Conservation (phyloP, 1,140 invertebrate genomes). For the Drosophila yakuba region DNA sequence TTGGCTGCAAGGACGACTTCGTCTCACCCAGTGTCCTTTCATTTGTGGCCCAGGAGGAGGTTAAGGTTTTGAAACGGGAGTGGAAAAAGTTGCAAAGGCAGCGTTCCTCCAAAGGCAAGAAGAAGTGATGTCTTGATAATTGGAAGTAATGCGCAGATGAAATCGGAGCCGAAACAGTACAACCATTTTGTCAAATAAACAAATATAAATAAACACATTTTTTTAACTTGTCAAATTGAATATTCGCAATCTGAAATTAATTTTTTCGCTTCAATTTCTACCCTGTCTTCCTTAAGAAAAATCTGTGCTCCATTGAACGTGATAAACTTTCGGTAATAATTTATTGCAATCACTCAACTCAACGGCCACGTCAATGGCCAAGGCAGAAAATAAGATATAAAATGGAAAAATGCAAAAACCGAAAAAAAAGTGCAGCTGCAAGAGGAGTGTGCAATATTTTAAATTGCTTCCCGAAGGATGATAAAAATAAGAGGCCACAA, state of each 20-base stretch:
- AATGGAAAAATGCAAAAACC: background rate
- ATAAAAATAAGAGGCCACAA: constrained; percentile 6
- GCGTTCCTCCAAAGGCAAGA: too few species aligned
- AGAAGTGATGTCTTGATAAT: background rate
- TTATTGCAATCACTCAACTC: constrained; percentile 81
- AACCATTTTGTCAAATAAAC: background rate
- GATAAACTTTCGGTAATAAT: constrained; percentile 71
- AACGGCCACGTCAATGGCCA: constrained; percentile 52
- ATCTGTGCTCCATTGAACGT: constrained; percentile 37
- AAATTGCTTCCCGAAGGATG: constrained; percentile 73
- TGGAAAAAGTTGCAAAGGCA: background rate
- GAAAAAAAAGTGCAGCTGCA: constrained; percentile 48
- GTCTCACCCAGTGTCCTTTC: constrained; percentile 6
- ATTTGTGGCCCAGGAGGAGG: background rate
- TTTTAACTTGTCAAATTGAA: background rate
- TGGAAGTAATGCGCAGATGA: too few species aligned
- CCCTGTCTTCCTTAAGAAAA: constrained; percentile 9
- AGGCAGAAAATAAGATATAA: constrained; percentile 9
- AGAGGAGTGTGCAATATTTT: constrained; percentile 64
- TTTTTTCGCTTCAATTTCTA: background rate
- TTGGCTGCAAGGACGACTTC: constrained; percentile 12
- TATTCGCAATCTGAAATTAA: background rate
- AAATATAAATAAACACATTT: too few species aligned
- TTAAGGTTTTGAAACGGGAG: background rate
- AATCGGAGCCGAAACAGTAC: too few species aligned